Evolutionary conservation across 2,888 invertebrate genomes (phyloP).

Genomic region (Acanthococcus lagerstroemiae): DNA sequence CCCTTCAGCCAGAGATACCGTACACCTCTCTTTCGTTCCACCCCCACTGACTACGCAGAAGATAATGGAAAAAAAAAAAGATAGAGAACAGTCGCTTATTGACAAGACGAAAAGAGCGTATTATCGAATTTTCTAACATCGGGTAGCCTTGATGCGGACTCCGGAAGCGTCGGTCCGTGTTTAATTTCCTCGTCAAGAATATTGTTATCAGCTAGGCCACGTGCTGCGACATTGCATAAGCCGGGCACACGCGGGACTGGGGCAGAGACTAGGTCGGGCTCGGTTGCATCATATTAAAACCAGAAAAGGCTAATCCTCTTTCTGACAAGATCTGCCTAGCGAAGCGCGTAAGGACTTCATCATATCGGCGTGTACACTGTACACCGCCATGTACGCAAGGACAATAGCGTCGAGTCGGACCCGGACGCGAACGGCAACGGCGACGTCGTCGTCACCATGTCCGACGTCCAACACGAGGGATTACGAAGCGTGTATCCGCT

Average conservation of each 20-base stretch:
- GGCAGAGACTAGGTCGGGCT: constrained; percentile 6
- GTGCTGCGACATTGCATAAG: constrained; percentile 29
- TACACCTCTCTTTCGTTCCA: no score
- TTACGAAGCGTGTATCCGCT: no score
- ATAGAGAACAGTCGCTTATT: not conserved
- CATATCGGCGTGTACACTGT: not conserved
- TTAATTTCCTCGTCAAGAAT: constrained; percentile 27
- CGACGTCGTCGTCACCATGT: no score
- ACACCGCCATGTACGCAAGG: no score
- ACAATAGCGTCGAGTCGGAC: no score
- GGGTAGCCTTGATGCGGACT: constrained; percentile 26
- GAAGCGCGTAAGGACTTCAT: constrained; percentile 25
- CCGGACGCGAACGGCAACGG: no score
- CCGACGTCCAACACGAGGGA: no score
- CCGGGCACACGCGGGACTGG: constrained; percentile 3
- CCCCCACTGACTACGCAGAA: no score
- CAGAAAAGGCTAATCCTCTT: constrained; percentile 30
- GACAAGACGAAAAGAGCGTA: constrained; percentile 1
- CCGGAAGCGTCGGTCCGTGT: constrained; percentile 31
- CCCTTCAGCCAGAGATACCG: no score
- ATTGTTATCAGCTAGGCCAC: constrained; percentile 28
- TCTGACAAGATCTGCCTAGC: constrained; percentile 29
- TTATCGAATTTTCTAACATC: constrained; percentile 30
- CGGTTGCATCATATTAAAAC: constrained; percentile 30
- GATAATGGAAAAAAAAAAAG: not conserved